Evolutionary conservation across 2,888 invertebrate genomes (phyloP), one percentile per base, ranked within the genome.

Genomic region (Augochlorella aurata): DNA sequence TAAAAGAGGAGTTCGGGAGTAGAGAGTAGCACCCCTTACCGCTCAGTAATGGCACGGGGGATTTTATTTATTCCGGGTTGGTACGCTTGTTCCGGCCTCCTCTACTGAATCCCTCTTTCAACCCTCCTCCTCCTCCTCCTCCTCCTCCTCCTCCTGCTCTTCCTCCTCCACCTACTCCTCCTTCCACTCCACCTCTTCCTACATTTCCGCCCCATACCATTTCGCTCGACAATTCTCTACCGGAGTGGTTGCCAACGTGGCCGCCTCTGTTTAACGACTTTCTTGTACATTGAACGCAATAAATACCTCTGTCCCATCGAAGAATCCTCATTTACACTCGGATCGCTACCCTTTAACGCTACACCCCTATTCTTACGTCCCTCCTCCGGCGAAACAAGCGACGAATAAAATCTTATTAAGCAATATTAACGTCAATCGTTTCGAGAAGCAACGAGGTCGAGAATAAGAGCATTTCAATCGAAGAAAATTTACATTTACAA

Each of bases 21-120:
- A 69, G 82, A 84, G 83, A 72, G 83, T 84, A 83, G 74, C 79
- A 82, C 70, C 86, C 85, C 86, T 86, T 85, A 83, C 87, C 86
- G 87, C 80, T 83, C 81, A 78, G 80, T 63, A 72, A 67, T 82
- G 77, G 84, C 83, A 78, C 83, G 83, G 87, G 79, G 89, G 87
- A 89, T 89, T 90, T 91, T 91, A 89, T 91, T 90, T 91, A 90
- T 90, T 90, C 90, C 89, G 82, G 88, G 89, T 90, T 89, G 90
- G 90, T 90, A 89, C 89, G 87, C 88, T 91, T 89, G 88, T 89
- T 89, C 88, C 89, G 85, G 86, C 87, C 88, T 87, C 79, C 89
- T 89, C 86, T 76, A 81, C 84, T 81, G 86, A 88, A 87, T 89
- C 85, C 87, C 88, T 87, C 89, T 88, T 89, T 86, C 88, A 89